Percentiles rank a stretch among this genome's conserved stretches.
Evolutionary conservation across 1,140 invertebrate species (phyloP).

Genomic region (Drosophila busckii): DNA sequence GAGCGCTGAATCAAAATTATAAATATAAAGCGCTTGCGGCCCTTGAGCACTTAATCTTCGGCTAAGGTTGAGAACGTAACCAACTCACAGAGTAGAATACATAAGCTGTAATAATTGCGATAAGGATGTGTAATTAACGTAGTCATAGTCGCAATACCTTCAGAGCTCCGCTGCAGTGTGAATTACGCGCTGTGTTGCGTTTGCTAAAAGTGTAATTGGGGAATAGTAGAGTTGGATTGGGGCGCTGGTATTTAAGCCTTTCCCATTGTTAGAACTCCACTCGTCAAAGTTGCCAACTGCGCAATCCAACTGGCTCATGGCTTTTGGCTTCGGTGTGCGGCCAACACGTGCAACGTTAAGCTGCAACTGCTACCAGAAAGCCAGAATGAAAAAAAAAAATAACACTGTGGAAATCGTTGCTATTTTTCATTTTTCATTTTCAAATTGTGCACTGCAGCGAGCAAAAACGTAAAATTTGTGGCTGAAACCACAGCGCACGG

Average conservation of each 20-base stretch:
- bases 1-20: too few species aligned
- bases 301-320: conserved; percentile 15
- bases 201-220: conserved; percentile 17
- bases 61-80: conserved; percentile 10
- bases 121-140: conserved; percentile 72
- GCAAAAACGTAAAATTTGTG: too few species aligned
- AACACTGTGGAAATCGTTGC: too few species aligned
- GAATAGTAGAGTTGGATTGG: conserved; percentile 4
- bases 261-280: conserved; percentile 36
- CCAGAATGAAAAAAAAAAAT: neutral
- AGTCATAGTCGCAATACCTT: conserved; percentile 41
- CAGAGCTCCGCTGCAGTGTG: conserved; percentile 28
- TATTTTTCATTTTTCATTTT: too few species aligned
- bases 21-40: too few species aligned
- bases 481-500: too few species aligned
- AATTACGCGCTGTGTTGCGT: conserved; percentile 67
- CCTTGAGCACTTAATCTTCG: too few species aligned
- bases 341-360: conserved; percentile 21
- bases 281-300: conserved; percentile 29
- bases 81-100: conserved; percentile 1
- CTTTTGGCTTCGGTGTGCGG: conserved; percentile 46
- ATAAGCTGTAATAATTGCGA: conserved; percentile 70
- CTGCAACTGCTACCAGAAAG: conserved; percentile 2
- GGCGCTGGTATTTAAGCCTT: conserved; percentile 28
- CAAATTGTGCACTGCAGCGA: too few species aligned